A percentile compares a stretch with the other conserved stretches of the same genome.
These are phyloP conservation scores for Diabrotica virgifera DNA, from an alignment of 1,140 invertebrate genomes.

Conservation along the genomic window DNA sequence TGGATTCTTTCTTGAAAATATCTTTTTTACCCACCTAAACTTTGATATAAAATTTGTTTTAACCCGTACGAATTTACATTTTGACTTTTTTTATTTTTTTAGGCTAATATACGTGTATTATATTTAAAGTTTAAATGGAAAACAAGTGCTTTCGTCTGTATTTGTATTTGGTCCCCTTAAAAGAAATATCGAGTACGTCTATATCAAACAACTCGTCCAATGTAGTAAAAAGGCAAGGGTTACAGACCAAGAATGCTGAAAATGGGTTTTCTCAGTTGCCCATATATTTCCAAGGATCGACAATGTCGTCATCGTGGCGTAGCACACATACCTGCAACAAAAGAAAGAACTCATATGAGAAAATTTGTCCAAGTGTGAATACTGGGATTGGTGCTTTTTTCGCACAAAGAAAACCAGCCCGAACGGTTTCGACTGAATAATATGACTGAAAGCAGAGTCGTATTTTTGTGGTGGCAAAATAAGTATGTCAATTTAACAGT, in stretches of 20 bases:
- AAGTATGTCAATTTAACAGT: no score
- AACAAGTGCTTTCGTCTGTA: no score
- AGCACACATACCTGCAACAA: conserved; percentile 8
- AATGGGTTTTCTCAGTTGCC: background rate
- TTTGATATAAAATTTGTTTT: no score
- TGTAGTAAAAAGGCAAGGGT: background rate
- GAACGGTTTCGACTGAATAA: background rate
- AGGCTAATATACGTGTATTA: no score
- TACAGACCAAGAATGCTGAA: background rate
- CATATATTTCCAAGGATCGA: background rate
- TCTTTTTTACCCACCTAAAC: no score
- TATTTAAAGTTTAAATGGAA: no score
- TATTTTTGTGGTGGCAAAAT: background rate
- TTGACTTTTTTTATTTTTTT: no score
- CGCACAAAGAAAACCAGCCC: background rate
- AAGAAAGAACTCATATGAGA: conserved; percentile 12
- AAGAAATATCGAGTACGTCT: no score
- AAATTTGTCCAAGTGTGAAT: conserved; percentile 16
- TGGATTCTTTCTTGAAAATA: no score
- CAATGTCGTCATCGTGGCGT: background rate
- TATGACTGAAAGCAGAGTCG: background rate
- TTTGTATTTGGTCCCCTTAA: no score
- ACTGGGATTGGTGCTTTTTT: conserved; percentile 9
- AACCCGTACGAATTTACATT: no score
- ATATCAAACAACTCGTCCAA: no score